Conservation (phyloP, 2,797 vertebrate species). For the Mormyrus proboscirostris region DNA sequence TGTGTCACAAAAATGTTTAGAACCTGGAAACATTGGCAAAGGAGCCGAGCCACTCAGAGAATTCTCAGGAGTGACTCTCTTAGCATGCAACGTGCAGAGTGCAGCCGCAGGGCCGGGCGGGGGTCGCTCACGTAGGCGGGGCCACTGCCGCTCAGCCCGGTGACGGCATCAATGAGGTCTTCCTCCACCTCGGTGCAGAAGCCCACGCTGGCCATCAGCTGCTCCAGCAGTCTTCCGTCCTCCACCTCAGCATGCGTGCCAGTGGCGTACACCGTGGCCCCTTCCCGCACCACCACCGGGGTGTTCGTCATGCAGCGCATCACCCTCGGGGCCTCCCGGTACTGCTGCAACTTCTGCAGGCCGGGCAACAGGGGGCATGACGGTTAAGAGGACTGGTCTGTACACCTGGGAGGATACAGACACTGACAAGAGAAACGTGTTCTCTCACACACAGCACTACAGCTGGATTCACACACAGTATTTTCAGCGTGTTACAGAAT, state of each 20-base stretch:
- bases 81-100: background rate
- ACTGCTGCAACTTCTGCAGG: conserved; percentile 69
- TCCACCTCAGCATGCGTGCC: conserved; percentile 73
- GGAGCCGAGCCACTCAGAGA: background rate
- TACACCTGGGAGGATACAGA: background rate
- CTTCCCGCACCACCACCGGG: conserved; percentile 75
- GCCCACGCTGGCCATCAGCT: conserved; percentile 75
- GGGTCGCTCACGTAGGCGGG: conserved; percentile 83
- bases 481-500: background rate
- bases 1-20: background rate
- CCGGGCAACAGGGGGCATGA: background rate
- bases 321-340: conserved; percentile 70
- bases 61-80: background rate
- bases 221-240: conserved; percentile 60
- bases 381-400: background rate
- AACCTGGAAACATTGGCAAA: background rate
- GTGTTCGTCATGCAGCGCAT: conserved; percentile 85
- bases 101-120: background rate
- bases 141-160: conserved; percentile 88
- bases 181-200: conserved; percentile 75
- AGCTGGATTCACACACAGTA: background rate
- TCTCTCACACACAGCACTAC: background rate
- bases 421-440: background rate
- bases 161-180: conserved; percentile 80
- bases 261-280: conserved; percentile 75